phyloP scores from a whole-genome alignment of 2,113 vertebrate species.

The Hemichromis elongatus region DNA sequence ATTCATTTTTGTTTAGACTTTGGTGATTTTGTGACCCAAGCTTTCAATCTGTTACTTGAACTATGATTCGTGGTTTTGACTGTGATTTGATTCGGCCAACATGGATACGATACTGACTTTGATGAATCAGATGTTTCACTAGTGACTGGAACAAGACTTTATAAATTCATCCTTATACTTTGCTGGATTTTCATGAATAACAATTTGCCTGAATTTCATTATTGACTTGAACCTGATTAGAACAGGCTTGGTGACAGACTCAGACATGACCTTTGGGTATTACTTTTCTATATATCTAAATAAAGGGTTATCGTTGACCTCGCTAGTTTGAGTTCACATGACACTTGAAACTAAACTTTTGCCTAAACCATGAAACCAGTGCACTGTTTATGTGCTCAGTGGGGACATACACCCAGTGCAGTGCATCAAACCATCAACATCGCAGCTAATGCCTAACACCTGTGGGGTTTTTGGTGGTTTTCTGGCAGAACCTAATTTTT shows the following conservation, averaged over 20 bases:
- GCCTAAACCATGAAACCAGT: neutral
- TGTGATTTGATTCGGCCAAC: neutral
- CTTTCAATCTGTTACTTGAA: fast-evolving
- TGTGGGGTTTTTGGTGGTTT: neutral
- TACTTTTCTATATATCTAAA: neutral
- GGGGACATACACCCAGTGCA: neutral
- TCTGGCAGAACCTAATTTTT: neutral
- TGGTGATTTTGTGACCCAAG: neutral
- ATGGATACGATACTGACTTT: neutral
- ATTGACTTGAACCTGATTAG: neutral
- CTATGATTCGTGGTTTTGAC: fast-evolving
- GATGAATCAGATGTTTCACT: neutral
- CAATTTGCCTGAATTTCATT: neutral
- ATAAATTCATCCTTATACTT: too few relatives aligned
- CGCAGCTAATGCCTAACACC: constrained; percentile 21
- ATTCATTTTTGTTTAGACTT: neutral
- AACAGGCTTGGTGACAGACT: neutral
- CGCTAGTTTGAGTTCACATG: neutral
- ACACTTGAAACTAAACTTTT: neutral
- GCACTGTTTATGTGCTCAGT: neutral
- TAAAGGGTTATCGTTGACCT: neutral
- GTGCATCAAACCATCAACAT: neutral
- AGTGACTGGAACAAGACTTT: neutral
- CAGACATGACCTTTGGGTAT: neutral
- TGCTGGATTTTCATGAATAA: neutral